Base-by-base conservation (phyloP, 2,113 vertebrate genomes). In the Thinocorus orbignyianus region DNA sequence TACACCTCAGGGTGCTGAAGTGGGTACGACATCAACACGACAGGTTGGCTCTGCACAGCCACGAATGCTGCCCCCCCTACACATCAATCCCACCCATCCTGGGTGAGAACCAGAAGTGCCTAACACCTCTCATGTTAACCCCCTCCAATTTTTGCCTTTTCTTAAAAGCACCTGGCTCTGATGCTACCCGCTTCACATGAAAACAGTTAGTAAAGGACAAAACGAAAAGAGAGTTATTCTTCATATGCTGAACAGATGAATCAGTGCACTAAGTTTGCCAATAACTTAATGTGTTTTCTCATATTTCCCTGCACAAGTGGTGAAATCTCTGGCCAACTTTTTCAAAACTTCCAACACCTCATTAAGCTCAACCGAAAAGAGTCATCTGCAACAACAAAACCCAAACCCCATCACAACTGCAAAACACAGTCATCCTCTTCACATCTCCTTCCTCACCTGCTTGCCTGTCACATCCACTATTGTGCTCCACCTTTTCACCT, bases 111-210 rank as follows among this genome's bases (percentile, higher is more conserved):
- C 35, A 17, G 7, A 61, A 81, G n/a, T 1, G 2, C 11, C 14
- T 46, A 70, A 64, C 22, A 60, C 6, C 26, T 39, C 42, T 62
- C 14, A 5, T 2, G 6, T 10, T 20, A 70, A 68, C 12, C 7
- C 11, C 9, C 31, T 66, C 16, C 65, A 44, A 2, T 31, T 49
- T 49, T 25, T 31, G 13, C 17, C 15, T 66, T 64, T 28, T 30
- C 57, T 58, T 79, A n/a, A 66, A 88, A 37, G 17, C 8, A 46
- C 13, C 33, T 48, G 17, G 2, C 1, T 49, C 33, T 35, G 12
- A 25, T 33, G 51, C n/a, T 30, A 54, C 4, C 2, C 1, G 11
- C 11, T 30, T 61, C 26, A 74, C 0, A 0, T 25, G 20, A 60
- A 52, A 94, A 22, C 8, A 83, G 35, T 42, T 25, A 62, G 19